Percentiles rank a stretch among this genome's conserved stretches.
phyloP scores from a whole-genome alignment of 2,113 vertebrate genomes.

The Gobius niger region DNA sequence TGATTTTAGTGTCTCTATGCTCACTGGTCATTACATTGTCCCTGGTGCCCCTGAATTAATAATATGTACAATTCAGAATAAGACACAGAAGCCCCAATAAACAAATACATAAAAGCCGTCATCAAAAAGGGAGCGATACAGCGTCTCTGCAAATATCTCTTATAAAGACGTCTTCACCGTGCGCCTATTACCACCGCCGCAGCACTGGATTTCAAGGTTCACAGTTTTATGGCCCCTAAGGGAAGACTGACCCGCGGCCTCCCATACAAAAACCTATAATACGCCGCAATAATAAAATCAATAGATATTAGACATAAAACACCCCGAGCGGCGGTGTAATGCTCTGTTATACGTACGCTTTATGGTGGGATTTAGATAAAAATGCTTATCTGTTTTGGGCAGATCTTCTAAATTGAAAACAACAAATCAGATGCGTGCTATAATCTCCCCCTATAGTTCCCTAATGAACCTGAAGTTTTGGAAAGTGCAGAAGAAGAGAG shows the following conservation, averaged over 20 bases:
- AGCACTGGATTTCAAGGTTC: slow-evolving; percentile 29
- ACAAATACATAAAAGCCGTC: too few relatives aligned
- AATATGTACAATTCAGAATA: too few relatives aligned
- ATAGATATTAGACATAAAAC: slow-evolving; percentile 38
- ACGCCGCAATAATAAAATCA: slow-evolving; percentile 24
- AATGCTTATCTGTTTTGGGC: slow-evolving; percentile 18
- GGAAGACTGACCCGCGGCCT: slow-evolving; percentile 31
- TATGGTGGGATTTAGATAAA: slow-evolving; percentile 1
- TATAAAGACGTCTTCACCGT: slow-evolving; percentile 21
- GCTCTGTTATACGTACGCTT: slow-evolving; percentile 1
- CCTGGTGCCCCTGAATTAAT: too few relatives aligned
- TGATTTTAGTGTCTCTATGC: too few relatives aligned
- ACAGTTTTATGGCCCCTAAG: slow-evolving; percentile 25
- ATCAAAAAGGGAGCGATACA: not conserved
- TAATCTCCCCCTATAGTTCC: not conserved
- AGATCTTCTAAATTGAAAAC: slow-evolving; percentile 16
- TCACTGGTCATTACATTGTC: too few relatives aligned
- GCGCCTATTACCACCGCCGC: slow-evolving; percentile 15
- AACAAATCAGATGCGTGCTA: slow-evolving; percentile 1
- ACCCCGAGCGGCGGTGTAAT: slow-evolving; percentile 9
- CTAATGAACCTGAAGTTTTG: not conserved
- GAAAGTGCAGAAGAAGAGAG: slow-evolving; percentile 17
- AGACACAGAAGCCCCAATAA: too few relatives aligned
- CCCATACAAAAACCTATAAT: slow-evolving; percentile 23
- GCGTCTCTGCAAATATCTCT: slow-evolving; percentile 6